Percentiles rank a stretch among this genome's conserved stretches.
Evolutionary conservation across 2,888 invertebrate genomes (phyloP).

Genomic region (Erpobdella octoculata): DNA sequence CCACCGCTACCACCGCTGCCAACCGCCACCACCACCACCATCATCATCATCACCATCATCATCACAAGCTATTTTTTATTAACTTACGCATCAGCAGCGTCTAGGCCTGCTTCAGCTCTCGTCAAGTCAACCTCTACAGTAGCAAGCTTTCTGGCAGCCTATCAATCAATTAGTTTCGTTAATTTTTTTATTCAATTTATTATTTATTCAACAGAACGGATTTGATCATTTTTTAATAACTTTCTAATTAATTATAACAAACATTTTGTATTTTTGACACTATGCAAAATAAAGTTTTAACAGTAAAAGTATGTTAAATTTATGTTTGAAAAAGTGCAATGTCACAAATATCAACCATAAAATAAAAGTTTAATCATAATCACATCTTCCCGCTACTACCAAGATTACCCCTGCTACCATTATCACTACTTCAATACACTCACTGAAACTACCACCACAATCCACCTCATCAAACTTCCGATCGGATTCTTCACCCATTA

Average conservation of each 20-base stretch:
- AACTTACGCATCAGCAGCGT: conserved; percentile 24
- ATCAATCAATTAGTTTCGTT: neutral
- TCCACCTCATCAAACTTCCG: neutral
- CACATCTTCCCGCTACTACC: neutral
- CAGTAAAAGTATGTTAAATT: no score
- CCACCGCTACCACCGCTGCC: neutral
- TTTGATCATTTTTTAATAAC: no score
- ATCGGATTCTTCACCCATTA: neutral
- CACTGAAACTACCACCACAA: neutral
- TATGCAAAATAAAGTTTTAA: no score
- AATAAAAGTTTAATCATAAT: neutral
- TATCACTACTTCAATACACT: neutral
- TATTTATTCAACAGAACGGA: no score
- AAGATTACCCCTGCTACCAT: neutral
- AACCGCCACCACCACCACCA: conserved; percentile 8
- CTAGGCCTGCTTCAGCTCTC: conserved; percentile 68
- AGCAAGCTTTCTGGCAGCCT: conserved; percentile 99
- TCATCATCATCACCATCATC: conserved; percentile 4
- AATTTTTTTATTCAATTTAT: neutral
- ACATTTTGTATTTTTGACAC: no score
- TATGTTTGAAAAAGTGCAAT: no score
- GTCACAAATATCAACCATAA: no score
- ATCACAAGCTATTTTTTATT: neutral
- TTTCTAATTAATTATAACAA: no score
- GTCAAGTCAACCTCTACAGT: conserved; percentile 99